These are phyloP conservation scores for Calliphora vomitoria DNA, from an alignment of 2,888 invertebrate genomes.

Conservation along the genomic window DNA sequence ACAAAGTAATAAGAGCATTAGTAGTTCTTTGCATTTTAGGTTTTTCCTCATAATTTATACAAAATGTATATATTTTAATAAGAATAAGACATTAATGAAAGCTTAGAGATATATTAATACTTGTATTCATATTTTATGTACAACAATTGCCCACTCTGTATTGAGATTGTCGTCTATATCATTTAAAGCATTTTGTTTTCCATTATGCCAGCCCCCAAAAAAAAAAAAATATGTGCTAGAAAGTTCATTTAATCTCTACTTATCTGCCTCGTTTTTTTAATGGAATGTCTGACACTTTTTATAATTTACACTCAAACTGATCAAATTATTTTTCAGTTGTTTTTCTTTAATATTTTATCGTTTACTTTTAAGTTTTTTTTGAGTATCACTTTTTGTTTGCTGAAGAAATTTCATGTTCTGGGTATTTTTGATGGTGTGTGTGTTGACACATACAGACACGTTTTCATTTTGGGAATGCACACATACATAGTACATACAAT, in stretches of 20 bases:
- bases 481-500: background rate
- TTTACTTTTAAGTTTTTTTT: conserved; percentile 1
- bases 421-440: background rate
- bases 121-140: too few relatives aligned
- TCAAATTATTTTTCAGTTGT: background rate
- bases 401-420: conserved; percentile 10
- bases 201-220: too few relatives aligned
- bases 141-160: too few relatives aligned
- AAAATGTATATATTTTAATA: too few relatives aligned
- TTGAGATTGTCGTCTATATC: too few relatives aligned
- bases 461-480: background rate
- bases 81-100: too few relatives aligned
- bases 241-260: background rate
- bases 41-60: too few relatives aligned
- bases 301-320: background rate
- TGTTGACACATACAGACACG: background rate
- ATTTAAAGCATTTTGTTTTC: background rate
- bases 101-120: too few relatives aligned
- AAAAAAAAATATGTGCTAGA: too few relatives aligned
- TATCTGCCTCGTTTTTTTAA: background rate
- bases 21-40: too few relatives aligned
- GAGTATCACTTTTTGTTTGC: background rate
- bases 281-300: background rate
- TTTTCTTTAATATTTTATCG: background rate
- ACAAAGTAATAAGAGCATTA: too few relatives aligned